These are phyloP conservation scores for Orientallactaga bullata DNA, from an alignment of 2,113 vertebrate genomes.

Conservation along the genomic window DNA sequence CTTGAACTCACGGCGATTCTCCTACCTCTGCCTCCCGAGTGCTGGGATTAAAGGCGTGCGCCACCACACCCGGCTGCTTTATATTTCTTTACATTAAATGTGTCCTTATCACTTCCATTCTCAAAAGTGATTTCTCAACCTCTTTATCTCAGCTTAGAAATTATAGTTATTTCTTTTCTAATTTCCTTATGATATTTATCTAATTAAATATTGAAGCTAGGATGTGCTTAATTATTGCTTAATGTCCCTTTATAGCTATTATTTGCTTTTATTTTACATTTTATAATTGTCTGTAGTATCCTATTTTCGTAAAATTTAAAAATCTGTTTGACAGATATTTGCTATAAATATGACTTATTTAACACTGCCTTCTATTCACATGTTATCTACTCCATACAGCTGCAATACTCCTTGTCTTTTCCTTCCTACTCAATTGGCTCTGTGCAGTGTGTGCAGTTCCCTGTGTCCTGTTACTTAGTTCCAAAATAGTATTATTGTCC, in stretches of 20 bases:
- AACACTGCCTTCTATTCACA: not conserved
- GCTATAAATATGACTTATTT: not conserved
- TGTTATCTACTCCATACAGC: not conserved
- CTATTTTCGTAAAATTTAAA: not conserved
- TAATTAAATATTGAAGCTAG: not conserved
- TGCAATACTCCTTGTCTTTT: not conserved
- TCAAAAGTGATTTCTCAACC: not conserved
- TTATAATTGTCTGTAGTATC: not conserved
- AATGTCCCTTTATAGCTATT: not conserved
- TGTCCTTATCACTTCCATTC: conserved; percentile 22
- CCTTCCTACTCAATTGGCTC: not conserved
- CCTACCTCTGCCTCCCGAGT: no score
- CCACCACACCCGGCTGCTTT: no score
- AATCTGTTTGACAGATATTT: not conserved
- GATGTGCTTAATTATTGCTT: not conserved
- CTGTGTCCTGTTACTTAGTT: conserved; percentile 11
- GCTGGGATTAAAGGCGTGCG: no score
- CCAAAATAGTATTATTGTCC: not conserved
- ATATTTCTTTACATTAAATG: not conserved
- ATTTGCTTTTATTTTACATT: not conserved
- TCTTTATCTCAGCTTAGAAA: conserved; percentile 6
- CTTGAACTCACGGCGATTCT: no score
- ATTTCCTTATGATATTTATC: not conserved
- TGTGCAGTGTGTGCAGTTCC: not conserved
- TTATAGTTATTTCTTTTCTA: not conserved